Evolutionary conservation across 2,113 vertebrate genomes (phyloP).

Genomic region (Philantomba maxwellii): DNA sequence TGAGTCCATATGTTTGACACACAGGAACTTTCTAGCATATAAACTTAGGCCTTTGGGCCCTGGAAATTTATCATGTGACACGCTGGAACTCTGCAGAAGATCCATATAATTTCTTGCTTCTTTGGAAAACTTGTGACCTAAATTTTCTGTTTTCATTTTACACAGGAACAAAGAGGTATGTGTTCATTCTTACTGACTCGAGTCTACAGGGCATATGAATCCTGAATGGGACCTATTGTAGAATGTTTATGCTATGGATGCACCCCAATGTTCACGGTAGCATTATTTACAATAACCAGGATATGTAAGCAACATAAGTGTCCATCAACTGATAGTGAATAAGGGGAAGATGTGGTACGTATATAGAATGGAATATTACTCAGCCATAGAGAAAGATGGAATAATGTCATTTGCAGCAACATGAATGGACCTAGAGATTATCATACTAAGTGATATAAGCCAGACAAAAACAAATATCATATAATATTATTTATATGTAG

Average conservation of each 20-base stretch:
- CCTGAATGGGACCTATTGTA: neutral
- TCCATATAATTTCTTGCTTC: neutral
- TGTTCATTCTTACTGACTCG: neutral
- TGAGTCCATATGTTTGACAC: neutral
- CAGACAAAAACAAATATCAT: neutral
- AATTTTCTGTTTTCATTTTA: neutral
- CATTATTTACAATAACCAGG: neutral
- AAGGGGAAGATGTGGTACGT: neutral
- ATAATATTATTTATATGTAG: neutral
- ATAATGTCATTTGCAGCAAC: neutral
- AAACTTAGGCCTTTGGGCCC: neutral
- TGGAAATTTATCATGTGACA: neutral
- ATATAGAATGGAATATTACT: neutral
- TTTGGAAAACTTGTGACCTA: neutral
- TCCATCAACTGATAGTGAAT: neutral
- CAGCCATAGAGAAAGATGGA: neutral
- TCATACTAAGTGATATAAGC: neutral
- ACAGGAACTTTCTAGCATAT: neutral
- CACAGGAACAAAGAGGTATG: neutral
- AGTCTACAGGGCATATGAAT: neutral
- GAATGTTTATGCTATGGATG: neutral
- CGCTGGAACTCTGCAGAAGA: neutral
- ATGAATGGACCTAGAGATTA: neutral
- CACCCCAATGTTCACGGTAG: neutral
- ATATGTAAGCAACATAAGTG: neutral